phyloP scores from a whole-genome alignment of 1,140 invertebrate species.

The Aphaenogaster floridana region DNA sequence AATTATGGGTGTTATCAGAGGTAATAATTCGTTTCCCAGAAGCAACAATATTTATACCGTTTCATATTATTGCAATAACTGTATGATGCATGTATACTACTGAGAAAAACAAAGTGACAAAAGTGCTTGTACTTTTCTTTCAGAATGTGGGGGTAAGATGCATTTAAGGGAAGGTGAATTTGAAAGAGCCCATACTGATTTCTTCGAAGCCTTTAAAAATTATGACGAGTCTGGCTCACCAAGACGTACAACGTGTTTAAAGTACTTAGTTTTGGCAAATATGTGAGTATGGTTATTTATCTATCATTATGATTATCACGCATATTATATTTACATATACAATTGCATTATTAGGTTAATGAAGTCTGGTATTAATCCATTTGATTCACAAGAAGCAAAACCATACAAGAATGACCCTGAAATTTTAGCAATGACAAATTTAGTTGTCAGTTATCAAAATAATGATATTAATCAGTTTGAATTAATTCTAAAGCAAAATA shows the following conservation, averaged over 20 bases:
- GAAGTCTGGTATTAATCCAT: constrained; percentile 99
- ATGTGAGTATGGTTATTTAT: constrained; percentile 89
- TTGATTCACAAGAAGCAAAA: constrained; percentile 99
- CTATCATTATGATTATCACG: constrained; percentile 35
- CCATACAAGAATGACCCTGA: constrained; percentile 99
- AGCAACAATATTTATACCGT: neutral
- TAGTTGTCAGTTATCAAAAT: constrained; percentile 99
- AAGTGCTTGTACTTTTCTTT: constrained; percentile 45
- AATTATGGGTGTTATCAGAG: constrained; percentile 99
- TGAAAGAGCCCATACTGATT: constrained; percentile 99
- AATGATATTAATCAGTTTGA: constrained; percentile 99
- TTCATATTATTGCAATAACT: neutral
- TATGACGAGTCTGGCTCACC: constrained; percentile 99
- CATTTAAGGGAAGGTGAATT: constrained; percentile 99
- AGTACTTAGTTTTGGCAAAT: constrained; percentile 99
- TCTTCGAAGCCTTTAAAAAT: constrained; percentile 99
- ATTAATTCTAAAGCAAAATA: constrained; percentile 97
- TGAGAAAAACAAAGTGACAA: constrained; percentile 3
- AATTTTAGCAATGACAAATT: constrained; percentile 99
- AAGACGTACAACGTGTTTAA: constrained; percentile 98
- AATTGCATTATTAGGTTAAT: constrained; percentile 91
- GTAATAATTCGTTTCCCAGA: constrained; percentile 85
- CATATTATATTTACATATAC: constrained; percentile 33
- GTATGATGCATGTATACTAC: neutral
- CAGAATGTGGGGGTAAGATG: constrained; percentile 99